phyloP scores from a whole-genome alignment of 2,113 vertebrate genomes.

The Orthochromis malagaraziensis region DNA sequence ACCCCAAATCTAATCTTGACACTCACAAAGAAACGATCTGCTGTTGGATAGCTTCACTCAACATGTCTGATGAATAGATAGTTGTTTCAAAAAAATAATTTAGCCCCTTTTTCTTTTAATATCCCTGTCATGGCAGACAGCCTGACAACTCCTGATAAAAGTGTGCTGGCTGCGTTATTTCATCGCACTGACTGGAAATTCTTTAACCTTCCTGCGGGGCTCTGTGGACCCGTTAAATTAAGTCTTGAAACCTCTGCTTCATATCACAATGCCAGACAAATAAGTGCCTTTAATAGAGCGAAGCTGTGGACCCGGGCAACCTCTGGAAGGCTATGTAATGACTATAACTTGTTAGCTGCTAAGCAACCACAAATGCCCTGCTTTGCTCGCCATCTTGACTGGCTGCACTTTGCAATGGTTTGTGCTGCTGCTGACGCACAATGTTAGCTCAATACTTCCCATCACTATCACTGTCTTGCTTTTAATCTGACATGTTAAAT shows the following conservation, averaged over 20 bases:
- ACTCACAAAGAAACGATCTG: not conserved
- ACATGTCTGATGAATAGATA: not conserved
- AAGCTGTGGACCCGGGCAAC: not conserved
- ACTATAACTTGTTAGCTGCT: not conserved
- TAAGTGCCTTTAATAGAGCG: not conserved
- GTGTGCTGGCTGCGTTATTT: not conserved
- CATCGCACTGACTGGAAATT: not conserved
- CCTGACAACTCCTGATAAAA: not conserved
- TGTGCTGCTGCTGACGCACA: not conserved
- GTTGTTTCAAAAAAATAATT: not conserved
- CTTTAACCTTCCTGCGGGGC: not conserved
- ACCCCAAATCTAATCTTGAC: not conserved
- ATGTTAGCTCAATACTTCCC: not conserved
- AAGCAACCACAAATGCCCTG: not conserved
- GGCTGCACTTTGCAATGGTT: not conserved
- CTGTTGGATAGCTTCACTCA: not conserved
- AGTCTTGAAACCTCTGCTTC: not conserved
- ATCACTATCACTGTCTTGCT: not conserved
- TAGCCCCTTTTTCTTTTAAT: not conserved
- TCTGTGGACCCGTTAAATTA: not conserved
- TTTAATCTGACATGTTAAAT: not conserved
- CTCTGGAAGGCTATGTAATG: not conserved
- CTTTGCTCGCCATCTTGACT: not conserved
- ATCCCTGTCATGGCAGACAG: not conserved
- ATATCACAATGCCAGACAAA: not conserved